Evolutionary conservation across 1,140 invertebrate species (phyloP).

Genomic region (Neuroterus valhalla): DNA sequence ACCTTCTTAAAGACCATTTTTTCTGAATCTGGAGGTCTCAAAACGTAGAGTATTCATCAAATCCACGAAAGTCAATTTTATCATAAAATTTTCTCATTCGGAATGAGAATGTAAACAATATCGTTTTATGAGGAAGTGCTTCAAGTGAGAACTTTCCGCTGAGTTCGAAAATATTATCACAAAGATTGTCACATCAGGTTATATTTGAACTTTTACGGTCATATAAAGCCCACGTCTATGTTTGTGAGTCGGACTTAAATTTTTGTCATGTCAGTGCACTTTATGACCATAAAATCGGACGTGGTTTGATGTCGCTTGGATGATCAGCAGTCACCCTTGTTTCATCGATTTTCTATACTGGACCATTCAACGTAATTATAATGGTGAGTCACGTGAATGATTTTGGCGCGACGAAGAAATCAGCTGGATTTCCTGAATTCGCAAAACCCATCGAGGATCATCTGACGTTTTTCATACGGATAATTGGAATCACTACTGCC

Average conservation of each 20-base stretch:
- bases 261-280: constrained; percentile 23
- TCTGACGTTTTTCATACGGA: constrained; percentile 55
- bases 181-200: neutral
- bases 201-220: neutral
- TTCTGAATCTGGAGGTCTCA: too few relatives aligned
- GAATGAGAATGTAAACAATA: too few relatives aligned
- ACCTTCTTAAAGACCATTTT: too few relatives aligned
- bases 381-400: constrained; percentile 51
- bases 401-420: constrained; percentile 37
- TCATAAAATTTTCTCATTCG: too few relatives aligned
- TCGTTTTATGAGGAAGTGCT: neutral
- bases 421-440: constrained; percentile 44
- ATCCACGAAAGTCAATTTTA: too few relatives aligned
- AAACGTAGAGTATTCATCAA: too few relatives aligned
- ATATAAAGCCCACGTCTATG: constrained; percentile 5
- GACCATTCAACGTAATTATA: constrained; percentile 24
- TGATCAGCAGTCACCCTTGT: constrained; percentile 25
- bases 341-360: constrained; percentile 20
- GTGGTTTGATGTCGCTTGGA: constrained; percentile 9
- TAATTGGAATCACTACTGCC: constrained; percentile 58
- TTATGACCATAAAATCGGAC: constrained; percentile 23
- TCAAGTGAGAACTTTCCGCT: neutral
- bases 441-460: constrained; percentile 43
- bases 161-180: too few relatives aligned
- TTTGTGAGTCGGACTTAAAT: constrained; percentile 23